These are phyloP conservation scores for Hirudo medicinalis DNA, from an alignment of 1,140 invertebrate species.

Conservation along the genomic window DNA sequence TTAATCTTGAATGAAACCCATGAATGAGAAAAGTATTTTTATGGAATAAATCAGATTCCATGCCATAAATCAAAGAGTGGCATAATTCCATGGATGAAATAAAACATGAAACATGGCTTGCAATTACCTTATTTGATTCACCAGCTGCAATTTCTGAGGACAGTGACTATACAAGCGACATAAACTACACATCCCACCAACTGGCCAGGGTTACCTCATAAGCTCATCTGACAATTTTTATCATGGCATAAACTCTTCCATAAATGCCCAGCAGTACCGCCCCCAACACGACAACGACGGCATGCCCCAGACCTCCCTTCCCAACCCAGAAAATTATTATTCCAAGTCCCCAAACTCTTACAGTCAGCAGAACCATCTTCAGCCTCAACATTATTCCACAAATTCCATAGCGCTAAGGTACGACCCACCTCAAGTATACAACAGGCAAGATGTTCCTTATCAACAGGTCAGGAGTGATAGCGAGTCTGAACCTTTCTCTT, in stretches of 20 bases:
- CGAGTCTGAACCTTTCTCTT: constrained; percentile 67
- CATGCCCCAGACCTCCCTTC: neutral
- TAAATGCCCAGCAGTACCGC: constrained; percentile 24
- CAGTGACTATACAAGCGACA: constrained; percentile 88
- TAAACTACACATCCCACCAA: constrained; percentile 78
- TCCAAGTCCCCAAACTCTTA: neutral
- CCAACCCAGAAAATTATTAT: no score
- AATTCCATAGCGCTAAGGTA: neutral
- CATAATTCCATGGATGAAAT: neutral
- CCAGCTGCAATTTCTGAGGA: constrained; percentile 87
- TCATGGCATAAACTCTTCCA: constrained; percentile 24
- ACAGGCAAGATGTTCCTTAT: constrained; percentile 25
- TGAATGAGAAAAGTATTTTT: neutral
- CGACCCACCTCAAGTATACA: constrained; percentile 25
- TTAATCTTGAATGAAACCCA: no score
- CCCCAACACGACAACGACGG: constrained; percentile 22
- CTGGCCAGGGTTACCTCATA: constrained; percentile 41
- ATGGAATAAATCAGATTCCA: neutral
- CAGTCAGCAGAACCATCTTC: neutral
- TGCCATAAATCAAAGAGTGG: neutral
- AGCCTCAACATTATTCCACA: neutral
- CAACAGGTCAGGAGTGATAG: constrained; percentile 40
- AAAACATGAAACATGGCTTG: neutral
- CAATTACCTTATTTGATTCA: constrained; percentile 18
- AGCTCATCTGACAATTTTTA: constrained; percentile 21